Evolutionary conservation across 2,888 invertebrate species (phyloP).

Genomic region (Psylliodes chrysocephalus): DNA sequence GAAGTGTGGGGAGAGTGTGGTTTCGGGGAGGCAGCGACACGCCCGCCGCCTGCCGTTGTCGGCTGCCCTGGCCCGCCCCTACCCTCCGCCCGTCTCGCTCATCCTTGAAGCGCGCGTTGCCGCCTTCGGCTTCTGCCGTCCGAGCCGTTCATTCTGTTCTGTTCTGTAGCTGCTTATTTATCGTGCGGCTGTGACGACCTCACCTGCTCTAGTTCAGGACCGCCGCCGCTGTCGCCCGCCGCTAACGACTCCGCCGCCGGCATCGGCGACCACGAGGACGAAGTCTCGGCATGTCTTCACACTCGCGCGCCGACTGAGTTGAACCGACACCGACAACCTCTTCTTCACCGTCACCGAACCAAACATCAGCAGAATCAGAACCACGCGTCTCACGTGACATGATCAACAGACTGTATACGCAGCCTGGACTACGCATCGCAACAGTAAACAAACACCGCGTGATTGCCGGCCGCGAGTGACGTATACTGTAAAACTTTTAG

Average conservation of each 20-base stretch:
- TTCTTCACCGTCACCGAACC: conserved; percentile 35
- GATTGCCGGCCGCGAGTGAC: conserved; percentile 48
- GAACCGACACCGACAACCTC: conserved; percentile 22
- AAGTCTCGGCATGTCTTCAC: conserved; percentile 39
- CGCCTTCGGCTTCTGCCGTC: conserved; percentile 61
- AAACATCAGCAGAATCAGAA: conserved; percentile 31
- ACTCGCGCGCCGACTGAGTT: conserved; percentile 28
- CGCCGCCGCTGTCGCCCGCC: conserved; percentile 27
- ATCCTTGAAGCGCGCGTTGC: conserved; percentile 64
- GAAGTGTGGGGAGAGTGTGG: conserved; percentile 62
- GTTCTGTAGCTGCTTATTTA: conserved; percentile 65
- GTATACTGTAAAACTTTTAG: conserved; percentile 34
- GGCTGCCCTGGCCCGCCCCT: conserved; percentile 27
- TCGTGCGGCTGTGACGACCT: conserved; percentile 63
- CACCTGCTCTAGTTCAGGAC: conserved; percentile 44
- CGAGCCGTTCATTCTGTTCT: conserved; percentile 57
- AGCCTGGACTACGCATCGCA: conserved; percentile 55
- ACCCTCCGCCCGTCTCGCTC: conserved; percentile 58
- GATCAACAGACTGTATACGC: conserved; percentile 61
- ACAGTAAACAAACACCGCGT: conserved; percentile 46
- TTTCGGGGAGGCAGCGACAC: conserved; percentile 63
- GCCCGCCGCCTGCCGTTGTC: conserved; percentile 56
- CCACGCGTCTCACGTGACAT: conserved; percentile 59
- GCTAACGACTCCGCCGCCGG: conserved; percentile 20
- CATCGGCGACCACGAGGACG: conserved; percentile 26